Conservation (phyloP, 2,797 vertebrate genomes). For the Silurus lanzhouensis region DNA sequence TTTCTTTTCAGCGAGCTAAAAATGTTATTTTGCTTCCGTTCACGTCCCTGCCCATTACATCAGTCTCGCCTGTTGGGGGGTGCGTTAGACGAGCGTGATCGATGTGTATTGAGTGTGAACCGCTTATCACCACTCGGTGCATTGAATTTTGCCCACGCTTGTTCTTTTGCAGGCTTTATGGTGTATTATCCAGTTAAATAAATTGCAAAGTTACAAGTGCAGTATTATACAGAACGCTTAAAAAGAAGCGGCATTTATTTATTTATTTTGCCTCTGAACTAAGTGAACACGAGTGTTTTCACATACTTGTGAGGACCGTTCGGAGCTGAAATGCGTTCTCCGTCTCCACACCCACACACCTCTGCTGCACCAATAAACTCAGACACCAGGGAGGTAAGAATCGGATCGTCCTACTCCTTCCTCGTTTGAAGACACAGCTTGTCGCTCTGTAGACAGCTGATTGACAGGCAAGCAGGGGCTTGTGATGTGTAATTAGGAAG, state of each 20-base stretch:
- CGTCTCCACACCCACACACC: conserved; percentile 21
- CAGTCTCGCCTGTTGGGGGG: not conserved
- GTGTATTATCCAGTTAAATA: not conserved
- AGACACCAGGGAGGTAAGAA: conserved; percentile 30
- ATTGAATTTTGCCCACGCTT: not conserved
- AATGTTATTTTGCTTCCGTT: not conserved
- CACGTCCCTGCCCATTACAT: not conserved
- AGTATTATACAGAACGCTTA: not conserved
- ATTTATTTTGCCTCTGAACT: not conserved
- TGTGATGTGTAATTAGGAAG: conserved; percentile 53
- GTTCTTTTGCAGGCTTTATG: not conserved
- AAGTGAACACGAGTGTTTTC: not conserved
- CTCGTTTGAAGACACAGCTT: conserved; percentile 18
- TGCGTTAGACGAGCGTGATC: not conserved
- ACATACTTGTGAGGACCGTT: not conserved
- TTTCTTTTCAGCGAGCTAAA: too few relatives aligned
- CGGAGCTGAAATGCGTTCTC: not conserved
- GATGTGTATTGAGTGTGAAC: conserved; percentile 6
- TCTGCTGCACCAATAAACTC: conserved; percentile 1
- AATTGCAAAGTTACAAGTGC: not conserved
- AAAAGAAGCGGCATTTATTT: conserved; percentile 1
- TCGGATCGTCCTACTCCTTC: conserved; percentile 31
- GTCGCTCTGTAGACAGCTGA: conserved; percentile 36
- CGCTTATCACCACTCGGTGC: not conserved
- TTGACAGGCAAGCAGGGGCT: conserved; percentile 42